Evolutionary conservation across 2,888 invertebrate species (phyloP).

Genomic region (Melieria picta): DNA sequence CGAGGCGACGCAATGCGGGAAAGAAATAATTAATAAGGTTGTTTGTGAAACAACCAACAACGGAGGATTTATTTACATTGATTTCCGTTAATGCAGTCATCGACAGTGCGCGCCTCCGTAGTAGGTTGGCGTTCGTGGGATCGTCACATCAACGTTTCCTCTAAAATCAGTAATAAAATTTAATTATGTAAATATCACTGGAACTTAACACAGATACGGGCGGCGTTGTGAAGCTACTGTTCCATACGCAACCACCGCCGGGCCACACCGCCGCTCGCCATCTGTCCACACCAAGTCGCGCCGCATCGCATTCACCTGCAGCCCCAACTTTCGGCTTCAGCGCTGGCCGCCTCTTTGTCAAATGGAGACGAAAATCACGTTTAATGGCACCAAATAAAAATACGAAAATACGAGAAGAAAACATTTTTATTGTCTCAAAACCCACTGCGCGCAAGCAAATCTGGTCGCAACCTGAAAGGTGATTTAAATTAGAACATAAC

Average conservation of each 20-base stretch:
- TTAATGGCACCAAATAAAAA: slow-evolving; percentile 32
- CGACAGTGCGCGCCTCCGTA: not conserved
- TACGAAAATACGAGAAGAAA: slow-evolving; percentile 40
- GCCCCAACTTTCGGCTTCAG: too few species aligned
- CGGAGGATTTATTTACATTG: not conserved
- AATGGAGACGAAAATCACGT: slow-evolving; percentile 36
- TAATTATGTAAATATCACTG: slow-evolving; percentile 59
- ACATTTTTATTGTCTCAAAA: slow-evolving; percentile 53
- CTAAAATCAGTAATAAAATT: slow-evolving; percentile 51
- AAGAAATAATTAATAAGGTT: too few species aligned
- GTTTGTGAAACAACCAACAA: not conserved
- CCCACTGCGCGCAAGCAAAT: slow-evolving; percentile 25
- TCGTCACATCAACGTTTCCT: slow-evolving; percentile 28
- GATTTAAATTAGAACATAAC: slow-evolving; percentile 62
- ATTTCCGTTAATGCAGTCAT: not conserved
- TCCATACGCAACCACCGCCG: not conserved
- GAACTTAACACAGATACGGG: slow-evolving; percentile 24
- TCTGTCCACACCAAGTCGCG: too few species aligned
- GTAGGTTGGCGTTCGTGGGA: slow-evolving; percentile 9
- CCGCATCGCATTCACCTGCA: too few species aligned
- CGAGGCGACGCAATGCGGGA: too few species aligned
- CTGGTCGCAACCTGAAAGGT: slow-evolving; percentile 49
- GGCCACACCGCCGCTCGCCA: too few species aligned
- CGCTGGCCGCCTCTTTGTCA: not conserved
- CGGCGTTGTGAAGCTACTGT: slow-evolving; percentile 12